phyloP scores from a whole-genome alignment of 2,113 vertebrate genomes.

The Limanda limanda region DNA sequence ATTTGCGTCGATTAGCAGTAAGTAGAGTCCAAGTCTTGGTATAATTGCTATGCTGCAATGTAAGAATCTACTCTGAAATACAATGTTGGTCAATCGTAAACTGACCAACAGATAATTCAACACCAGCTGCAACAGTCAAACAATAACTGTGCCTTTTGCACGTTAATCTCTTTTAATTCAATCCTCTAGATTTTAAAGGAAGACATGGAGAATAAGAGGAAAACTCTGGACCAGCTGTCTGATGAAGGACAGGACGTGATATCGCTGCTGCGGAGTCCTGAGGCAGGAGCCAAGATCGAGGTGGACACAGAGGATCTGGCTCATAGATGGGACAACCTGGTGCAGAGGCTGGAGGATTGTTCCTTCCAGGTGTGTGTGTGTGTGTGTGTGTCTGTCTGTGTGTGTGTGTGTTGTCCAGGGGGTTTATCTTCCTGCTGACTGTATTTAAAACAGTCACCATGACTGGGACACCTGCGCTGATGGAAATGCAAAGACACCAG shows the following conservation, averaged over 20 bases:
- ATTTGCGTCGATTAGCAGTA: conserved; percentile 91
- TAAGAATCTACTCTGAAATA: not conserved
- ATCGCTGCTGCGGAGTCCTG: conserved; percentile 83
- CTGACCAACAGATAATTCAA: not conserved
- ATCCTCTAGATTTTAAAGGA: conserved; percentile 90
- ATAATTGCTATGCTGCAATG: too few relatives aligned
- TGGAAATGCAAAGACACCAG: too few relatives aligned
- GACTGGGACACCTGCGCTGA: too few relatives aligned
- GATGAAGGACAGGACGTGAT: conserved; percentile 91
- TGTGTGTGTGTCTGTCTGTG: not conserved
- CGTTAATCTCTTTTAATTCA: not conserved
- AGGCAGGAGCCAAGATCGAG: conserved; percentile 84
- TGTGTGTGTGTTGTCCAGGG: too few relatives aligned
- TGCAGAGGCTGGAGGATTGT: conserved; percentile 94
- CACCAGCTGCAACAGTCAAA: not conserved
- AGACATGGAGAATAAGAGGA: conserved; percentile 94
- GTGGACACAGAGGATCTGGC: conserved; percentile 89
- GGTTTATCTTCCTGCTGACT: too few relatives aligned
- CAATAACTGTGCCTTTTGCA: not conserved
- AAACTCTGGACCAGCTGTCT: conserved; percentile 88
- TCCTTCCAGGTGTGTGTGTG: conserved; percentile 89
- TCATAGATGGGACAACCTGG: conserved; percentile 94
- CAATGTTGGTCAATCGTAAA: not conserved
- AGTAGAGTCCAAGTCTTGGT: conserved; percentile 70
- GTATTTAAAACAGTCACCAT: too few relatives aligned